These are phyloP conservation scores for Poeciliopsis turneri DNA, from an alignment of 2,797 vertebrate genomes.

Conservation along the genomic window DNA sequence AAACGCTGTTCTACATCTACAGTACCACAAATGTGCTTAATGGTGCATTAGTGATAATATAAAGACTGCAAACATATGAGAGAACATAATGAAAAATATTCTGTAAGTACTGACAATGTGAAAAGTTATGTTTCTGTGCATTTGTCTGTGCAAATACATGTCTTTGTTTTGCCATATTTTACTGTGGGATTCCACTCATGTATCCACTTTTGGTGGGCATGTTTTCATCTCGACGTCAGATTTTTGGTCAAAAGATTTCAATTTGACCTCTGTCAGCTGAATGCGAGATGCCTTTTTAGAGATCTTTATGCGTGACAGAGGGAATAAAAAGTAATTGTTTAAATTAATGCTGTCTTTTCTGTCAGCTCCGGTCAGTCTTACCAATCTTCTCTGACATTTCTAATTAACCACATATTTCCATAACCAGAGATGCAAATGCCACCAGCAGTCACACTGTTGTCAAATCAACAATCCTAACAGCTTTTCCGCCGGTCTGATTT, in stretches of 20 bases:
- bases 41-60: not conserved
- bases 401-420: not conserved
- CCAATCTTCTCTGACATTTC: constrained; percentile 2
- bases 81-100: not conserved
- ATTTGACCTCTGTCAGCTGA: constrained; percentile 1
- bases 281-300: constrained; percentile 11
- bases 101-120: not conserved
- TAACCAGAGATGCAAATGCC: constrained; percentile 10
- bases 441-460: not conserved
- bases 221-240: not conserved
- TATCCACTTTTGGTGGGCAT: not conserved
- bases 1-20: not conserved
- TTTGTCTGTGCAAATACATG: not conserved
- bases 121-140: not conserved
- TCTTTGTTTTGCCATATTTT: not conserved
- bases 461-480: not conserved
- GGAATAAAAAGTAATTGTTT: constrained; percentile 6
- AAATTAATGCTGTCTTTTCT: constrained; percentile 12
- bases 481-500: not conserved
- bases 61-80: not conserved
- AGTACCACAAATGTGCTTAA: not conserved
- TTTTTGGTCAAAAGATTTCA: constrained; percentile 2
- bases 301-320: not conserved
- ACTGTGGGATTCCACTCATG: not conserved
- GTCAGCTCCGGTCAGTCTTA: constrained; percentile 5